Evolutionary conservation across 2,888 invertebrate species (phyloP).

Genomic region (Aelia acuminata): DNA sequence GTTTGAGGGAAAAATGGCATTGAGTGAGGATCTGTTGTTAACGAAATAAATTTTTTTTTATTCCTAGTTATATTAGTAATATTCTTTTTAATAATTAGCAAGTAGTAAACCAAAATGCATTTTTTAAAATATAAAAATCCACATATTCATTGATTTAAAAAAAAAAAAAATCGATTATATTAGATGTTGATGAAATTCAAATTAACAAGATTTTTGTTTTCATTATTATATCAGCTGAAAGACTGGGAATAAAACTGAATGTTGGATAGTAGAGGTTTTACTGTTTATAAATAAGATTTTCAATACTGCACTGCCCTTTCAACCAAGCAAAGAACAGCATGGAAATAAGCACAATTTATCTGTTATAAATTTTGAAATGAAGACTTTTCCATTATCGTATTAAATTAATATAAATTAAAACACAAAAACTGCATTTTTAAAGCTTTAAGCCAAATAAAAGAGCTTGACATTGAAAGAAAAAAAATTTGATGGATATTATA

Average conservation of each 20-base stretch:
- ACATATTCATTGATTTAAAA: no score
- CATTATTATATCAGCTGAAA: not conserved
- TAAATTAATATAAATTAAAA: not conserved
- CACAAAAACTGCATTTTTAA: not conserved
- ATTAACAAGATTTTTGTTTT: not conserved
- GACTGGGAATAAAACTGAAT: not conserved
- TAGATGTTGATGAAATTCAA: no score
- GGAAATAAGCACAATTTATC: slow-evolving; percentile 9
- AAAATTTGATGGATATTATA: not conserved
- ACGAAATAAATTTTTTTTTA: no score
- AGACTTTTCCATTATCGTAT: not conserved
- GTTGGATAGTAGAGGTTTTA: not conserved
- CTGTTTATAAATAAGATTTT: slow-evolving; percentile 19
- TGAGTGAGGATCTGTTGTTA: no score
- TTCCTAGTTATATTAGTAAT: no score
- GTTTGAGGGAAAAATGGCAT: no score
- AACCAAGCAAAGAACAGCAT: slow-evolving; percentile 38
- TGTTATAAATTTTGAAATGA: slow-evolving; percentile 17
- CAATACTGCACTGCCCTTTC: slow-evolving; percentile 28
- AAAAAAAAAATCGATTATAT: no score
- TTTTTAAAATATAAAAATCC: no score
- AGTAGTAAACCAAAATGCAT: no score
- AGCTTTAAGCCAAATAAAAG: slow-evolving; percentile 43
- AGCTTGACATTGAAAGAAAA: slow-evolving; percentile 18
- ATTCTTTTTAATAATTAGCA: no score